phyloP scores from a whole-genome alignment of 1,140 invertebrate genomes.

The Phthorimaea operculella region DNA sequence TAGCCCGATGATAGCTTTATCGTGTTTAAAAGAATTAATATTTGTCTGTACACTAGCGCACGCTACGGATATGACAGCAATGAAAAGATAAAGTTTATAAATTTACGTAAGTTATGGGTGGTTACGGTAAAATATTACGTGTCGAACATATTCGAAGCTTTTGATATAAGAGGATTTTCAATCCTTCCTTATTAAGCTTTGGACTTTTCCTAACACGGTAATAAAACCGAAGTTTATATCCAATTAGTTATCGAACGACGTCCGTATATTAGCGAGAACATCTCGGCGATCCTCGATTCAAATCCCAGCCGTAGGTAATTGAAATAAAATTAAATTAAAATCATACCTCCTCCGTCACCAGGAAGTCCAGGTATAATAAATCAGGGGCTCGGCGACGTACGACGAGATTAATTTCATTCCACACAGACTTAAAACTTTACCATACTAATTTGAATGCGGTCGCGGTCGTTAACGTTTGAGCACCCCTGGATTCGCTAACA shows the following conservation, averaged over 20 bases:
- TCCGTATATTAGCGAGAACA: no score
- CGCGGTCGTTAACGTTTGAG: conserved; percentile 11
- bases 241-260: neutral
- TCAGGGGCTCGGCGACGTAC: conserved; percentile 12
- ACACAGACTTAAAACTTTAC: conserved; percentile 18
- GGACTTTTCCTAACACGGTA: neutral
- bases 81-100: no score
- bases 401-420: conserved; percentile 15
- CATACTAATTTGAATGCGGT: conserved; percentile 16
- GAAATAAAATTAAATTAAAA: conserved; percentile 6
- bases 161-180: neutral
- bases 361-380: conserved; percentile 24
- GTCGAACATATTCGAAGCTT: neutral
- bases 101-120: no score
- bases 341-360: conserved; percentile 2
- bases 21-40: neutral
- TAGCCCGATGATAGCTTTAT: neutral
- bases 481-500: conserved; percentile 4
- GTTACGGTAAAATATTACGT: no score
- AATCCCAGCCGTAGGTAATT: conserved; percentile 4
- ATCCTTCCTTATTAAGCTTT: neutral
- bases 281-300: neutral
- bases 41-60: no score
- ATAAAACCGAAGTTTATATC: neutral
- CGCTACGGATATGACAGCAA: no score